Conservation (phyloP, 2,113 vertebrate species). For the Sebastes schlegelii region DNA sequence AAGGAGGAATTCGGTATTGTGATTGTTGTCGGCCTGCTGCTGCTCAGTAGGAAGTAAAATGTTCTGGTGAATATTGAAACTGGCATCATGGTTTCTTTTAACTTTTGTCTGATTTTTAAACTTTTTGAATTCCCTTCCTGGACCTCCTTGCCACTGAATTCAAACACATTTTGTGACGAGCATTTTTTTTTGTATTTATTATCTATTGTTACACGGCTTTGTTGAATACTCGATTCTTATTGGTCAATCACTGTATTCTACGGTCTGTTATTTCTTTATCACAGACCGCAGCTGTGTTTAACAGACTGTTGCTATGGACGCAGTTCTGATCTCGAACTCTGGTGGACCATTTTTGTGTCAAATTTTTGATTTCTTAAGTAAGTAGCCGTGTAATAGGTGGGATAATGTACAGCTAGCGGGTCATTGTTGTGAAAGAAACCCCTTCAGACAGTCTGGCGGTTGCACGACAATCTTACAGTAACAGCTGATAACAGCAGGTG, state of each 20-base stretch:
- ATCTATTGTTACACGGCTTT: not conserved
- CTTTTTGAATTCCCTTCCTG: not conserved
- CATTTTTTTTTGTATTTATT: not conserved
- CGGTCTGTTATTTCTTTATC: too few relatives aligned
- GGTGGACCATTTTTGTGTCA: too few relatives aligned
- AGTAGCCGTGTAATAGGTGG: too few relatives aligned
- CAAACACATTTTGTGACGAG: not conserved
- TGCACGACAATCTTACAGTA: not conserved
- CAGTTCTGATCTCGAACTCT: too few relatives aligned
- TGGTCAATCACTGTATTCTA: too few relatives aligned
- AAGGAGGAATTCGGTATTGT: slow-evolving; percentile 20
- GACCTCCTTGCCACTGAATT: not conserved
- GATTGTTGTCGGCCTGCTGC: slow-evolving; percentile 5
- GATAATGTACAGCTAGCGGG: too few relatives aligned
- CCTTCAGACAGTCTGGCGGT: not conserved
- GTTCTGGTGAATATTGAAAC: not conserved
- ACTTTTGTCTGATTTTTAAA: not conserved
- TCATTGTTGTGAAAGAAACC: too few relatives aligned
- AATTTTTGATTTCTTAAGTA: too few relatives aligned
- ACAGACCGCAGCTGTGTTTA: too few relatives aligned
- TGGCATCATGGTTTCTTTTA: not conserved
- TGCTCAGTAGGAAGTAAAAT: not conserved
- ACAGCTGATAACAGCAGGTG: not conserved
- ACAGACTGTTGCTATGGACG: too few relatives aligned
- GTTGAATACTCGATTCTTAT: too few relatives aligned